Evolutionary conservation across 2,797 vertebrate species (phyloP).

Genomic region (Halcyon smyrnensis): DNA sequence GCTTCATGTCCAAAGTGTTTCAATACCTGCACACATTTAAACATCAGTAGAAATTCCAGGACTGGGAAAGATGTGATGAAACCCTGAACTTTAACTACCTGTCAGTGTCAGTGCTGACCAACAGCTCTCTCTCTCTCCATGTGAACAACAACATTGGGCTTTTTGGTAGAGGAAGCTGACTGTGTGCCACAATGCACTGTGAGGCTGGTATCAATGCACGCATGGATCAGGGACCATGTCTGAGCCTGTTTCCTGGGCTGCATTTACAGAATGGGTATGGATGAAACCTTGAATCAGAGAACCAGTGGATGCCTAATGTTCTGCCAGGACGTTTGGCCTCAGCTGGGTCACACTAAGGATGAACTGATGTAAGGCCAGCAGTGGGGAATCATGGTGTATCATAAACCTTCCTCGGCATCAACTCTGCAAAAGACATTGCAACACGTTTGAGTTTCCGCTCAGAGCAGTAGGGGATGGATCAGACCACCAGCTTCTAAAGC

Average conservation of each 20-base stretch:
- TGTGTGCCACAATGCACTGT: rapidly evolving
- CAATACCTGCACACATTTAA: neutral
- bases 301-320: neutral
- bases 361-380: neutral
- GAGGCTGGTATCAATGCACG: neutral
- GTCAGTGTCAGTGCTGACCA: neutral
- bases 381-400: rapidly evolving
- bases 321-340: neutral
- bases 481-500: neutral
- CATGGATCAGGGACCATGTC: neutral
- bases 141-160: neutral
- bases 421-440: neutral
- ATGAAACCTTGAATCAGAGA: neutral
- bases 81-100: neutral
- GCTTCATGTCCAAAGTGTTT: neutral
- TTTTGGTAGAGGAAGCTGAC: neutral
- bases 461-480: neutral
- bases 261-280: rapidly evolving
- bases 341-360: neutral
- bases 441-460: neutral
- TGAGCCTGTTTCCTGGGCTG: neutral
- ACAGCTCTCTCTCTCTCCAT: rapidly evolving
- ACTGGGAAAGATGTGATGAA: neutral
- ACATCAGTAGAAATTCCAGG: neutral
- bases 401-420: neutral